These are phyloP conservation scores for Ptychochromis oligacanthus DNA, from an alignment of 2,113 vertebrate species.

Conservation along the genomic window DNA sequence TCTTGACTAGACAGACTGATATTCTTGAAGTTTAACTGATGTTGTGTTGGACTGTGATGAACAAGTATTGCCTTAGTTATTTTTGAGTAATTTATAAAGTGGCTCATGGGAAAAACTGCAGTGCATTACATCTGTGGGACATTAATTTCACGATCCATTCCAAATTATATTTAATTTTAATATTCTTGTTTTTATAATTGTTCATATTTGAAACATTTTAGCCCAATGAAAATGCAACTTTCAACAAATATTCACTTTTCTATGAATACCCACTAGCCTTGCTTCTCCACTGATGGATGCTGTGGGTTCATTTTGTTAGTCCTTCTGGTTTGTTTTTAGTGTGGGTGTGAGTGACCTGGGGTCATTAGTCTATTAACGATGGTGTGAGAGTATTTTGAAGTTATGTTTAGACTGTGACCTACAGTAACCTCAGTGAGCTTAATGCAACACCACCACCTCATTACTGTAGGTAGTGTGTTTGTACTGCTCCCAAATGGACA, in stretches of 20 bases:
- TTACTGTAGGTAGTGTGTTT: slow-evolving; percentile 13
- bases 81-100: not conserved
- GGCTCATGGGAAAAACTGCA: not conserved
- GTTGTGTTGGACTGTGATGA: not conserved
- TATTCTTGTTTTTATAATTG: not conserved
- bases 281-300: not conserved
- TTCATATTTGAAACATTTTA: not conserved
- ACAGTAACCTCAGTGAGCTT: slow-evolving; percentile 74
- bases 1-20: not conserved
- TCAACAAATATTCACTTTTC: not conserved
- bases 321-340: not conserved
- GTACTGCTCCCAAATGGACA: slow-evolving; percentile 49
- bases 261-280: not conserved
- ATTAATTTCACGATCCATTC: not conserved
- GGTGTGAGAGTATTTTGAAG: slow-evolving; percentile 56
- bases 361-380: slow-evolving; percentile 44
- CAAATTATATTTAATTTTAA: not conserved
- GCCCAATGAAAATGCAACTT: not conserved
- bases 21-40: not conserved
- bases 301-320: not conserved
- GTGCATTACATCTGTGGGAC: not conserved
- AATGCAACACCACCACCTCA: slow-evolving; percentile 42
- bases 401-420: slow-evolving; percentile 81
- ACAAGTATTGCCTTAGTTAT: not conserved
- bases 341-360: slow-evolving; percentile 34